phyloP scores from a whole-genome alignment of 2,888 invertebrate genomes.

The Apotomis capreana region DNA sequence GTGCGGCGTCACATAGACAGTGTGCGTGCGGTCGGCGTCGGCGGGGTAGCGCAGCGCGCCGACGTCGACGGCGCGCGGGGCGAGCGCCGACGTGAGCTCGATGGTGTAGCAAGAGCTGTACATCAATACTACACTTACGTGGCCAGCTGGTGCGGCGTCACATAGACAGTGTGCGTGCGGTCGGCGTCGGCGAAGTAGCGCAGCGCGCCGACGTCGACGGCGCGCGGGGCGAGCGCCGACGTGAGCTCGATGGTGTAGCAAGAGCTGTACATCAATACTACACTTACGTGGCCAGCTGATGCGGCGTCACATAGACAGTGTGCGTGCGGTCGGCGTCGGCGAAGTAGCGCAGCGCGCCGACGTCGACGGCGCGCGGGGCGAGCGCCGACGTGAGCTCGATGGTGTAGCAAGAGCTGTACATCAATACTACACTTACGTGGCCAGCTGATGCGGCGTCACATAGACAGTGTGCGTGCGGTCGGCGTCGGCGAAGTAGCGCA shows the following conservation, averaged over 20 bases:
- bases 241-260: constrained; percentile 84
- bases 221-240: constrained; percentile 58
- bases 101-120: constrained; percentile 67
- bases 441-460: constrained; percentile 1
- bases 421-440: neutral
- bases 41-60: constrained; percentile 48
- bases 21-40: neutral
- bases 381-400: too few relatives aligned
- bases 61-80: constrained; percentile 49
- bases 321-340: too few relatives aligned
- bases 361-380: too few relatives aligned
- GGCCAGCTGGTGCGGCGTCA: constrained; percentile 70
- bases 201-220: constrained; percentile 66
- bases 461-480: neutral
- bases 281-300: too few relatives aligned
- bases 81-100: constrained; percentile 80
- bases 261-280: neutral
- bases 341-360: too few relatives aligned
- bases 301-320: too few relatives aligned
- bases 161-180: constrained; percentile 65
- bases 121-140: too few relatives aligned
- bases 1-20: constrained; percentile 65
- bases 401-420: neutral
- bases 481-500: neutral
- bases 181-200: constrained; percentile 59